Percentiles rank a stretch among this genome's conserved stretches.
Evolutionary conservation across 92 coral and sea anemone genomes (phyloP).

Genomic region (Palythoa heliodiscus): DNA sequence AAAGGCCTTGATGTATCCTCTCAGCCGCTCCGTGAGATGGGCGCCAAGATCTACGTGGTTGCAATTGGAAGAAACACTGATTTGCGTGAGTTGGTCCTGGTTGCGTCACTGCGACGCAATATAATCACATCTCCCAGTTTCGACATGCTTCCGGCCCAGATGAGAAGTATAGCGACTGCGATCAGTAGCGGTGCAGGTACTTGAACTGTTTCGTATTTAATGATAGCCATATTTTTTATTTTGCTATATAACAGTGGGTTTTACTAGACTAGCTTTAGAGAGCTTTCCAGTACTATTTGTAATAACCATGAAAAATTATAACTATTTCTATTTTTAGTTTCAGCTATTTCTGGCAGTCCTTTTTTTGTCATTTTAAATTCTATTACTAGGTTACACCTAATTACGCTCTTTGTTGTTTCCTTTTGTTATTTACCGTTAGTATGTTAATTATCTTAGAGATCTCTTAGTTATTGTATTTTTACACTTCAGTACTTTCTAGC

Average conservation of each 20-base stretch:
- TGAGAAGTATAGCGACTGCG: slow-evolving; percentile 35
- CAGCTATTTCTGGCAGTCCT: too few relatives aligned
- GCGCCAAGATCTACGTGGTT: slow-evolving; percentile 72
- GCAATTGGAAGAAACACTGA: slow-evolving; percentile 72
- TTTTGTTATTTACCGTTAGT: too few relatives aligned
- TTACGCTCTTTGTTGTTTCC: too few relatives aligned
- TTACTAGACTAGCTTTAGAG: neutral
- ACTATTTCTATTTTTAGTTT: too few relatives aligned
- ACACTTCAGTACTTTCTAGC: too few relatives aligned
- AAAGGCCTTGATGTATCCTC: slow-evolving; percentile 45
- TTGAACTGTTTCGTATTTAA: neutral
- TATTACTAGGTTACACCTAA: too few relatives aligned
- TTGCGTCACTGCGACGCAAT: slow-evolving; percentile 60
- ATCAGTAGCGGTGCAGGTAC: slow-evolving; percentile 28
- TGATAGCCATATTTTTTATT: neutral
- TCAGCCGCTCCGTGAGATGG: slow-evolving; percentile 61
- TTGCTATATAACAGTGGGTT: neutral
- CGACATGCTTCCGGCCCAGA: slow-evolving; percentile 47
- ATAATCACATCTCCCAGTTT: slow-evolving; percentile 54
- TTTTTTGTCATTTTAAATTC: too few relatives aligned
- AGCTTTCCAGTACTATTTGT: neutral
- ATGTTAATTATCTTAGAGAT: too few relatives aligned
- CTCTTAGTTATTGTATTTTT: too few relatives aligned
- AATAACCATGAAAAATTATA: too few relatives aligned
- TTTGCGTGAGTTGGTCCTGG: slow-evolving; percentile 52